Evolutionary conservation across 2,888 invertebrate species (phyloP), one percentile per base, ranked within the genome.

Genomic region (Ophonus ardosiacus): DNA sequence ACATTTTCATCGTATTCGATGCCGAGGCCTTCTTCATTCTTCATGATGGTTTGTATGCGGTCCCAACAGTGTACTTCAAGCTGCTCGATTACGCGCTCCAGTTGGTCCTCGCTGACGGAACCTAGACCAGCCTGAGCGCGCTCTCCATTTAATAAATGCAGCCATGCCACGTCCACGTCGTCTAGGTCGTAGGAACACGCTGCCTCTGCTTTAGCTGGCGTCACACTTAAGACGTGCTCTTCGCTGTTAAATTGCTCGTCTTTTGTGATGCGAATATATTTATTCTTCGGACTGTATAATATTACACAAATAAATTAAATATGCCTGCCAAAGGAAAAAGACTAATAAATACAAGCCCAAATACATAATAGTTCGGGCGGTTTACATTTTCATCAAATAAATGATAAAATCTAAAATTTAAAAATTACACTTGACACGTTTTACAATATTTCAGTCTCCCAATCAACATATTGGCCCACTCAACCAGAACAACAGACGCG

Each of bases 1-100:
- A 99, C 98, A 92, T 98, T 98, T 92, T 99, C 99, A 91, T 99
- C 99, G 91, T 97, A 99, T 91, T 99, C 99, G 88, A 99, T 98
- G 85, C 98, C 98, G 85, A 98, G 93, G 63, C 97, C 97, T 91
- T 98, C 98, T 91, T 98, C 97, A 86, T 96, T 96, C 91, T 97
- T 96, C 88, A 98, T 95, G 88, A 97, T 96, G 86, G 96, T 95
- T 92, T 97, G 97, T 89, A 98, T 97, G 92, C 97, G 97, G 89
- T 97, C 97, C 97, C 97, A 97, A 91, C 97, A 97, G 87, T 97
- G 95, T 88, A 96, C 95, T 93, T 99, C 99, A 80, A 98, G 93
- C 89, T 98, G 96, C 92, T 98, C 98, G 86, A 98, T 95, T 85
- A 98, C 96, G 88, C 96, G 94, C 91, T 98, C 98, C 89, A 98